Evolutionary conservation across 92 coral and sea anemone species (phyloP).

Genomic region (Diadumene lineata): DNA sequence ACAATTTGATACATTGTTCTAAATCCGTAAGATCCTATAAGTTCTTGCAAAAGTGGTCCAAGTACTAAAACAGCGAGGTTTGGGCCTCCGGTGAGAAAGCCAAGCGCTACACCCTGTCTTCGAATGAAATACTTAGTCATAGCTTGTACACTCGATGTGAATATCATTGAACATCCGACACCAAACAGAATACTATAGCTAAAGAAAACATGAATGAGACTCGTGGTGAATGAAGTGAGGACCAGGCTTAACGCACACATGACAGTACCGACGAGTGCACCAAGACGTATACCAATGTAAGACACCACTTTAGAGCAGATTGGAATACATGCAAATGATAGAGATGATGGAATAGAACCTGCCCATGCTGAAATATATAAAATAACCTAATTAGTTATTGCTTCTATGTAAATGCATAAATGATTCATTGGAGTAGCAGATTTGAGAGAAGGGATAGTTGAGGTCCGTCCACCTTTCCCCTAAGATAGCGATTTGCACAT

Average conservation of each 20-base stretch:
- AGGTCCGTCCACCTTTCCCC: too few species aligned
- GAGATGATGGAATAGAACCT: conserved; percentile 54
- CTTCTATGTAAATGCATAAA: not conserved
- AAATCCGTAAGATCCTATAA: conserved; percentile 39
- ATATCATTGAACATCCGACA: conserved; percentile 44
- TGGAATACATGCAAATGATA: conserved; percentile 49
- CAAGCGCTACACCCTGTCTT: conserved; percentile 49
- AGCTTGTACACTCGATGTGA: conserved; percentile 31
- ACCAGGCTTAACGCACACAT: conserved; percentile 48
- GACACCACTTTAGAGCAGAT: conserved; percentile 37
- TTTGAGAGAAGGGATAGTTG: too few species aligned
- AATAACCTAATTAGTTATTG: not conserved
- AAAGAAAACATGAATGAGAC: conserved; percentile 37
- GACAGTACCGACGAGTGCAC: conserved; percentile 56
- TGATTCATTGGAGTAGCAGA: too few species aligned
- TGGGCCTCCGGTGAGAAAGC: conserved; percentile 33
- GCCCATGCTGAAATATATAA: conserved; percentile 55
- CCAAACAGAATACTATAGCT: conserved; percentile 60
- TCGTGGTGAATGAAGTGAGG: conserved; percentile 52
- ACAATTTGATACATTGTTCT: conserved; percentile 37
- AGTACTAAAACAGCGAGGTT: conserved; percentile 48
- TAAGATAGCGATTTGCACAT: too few species aligned
- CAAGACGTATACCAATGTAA: conserved; percentile 49
- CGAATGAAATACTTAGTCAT: conserved; percentile 41
- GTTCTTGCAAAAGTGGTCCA: conserved; percentile 39